Base-by-base conservation (phyloP, 1,140 invertebrate species). In the Neodiprion fabricii region DNA sequence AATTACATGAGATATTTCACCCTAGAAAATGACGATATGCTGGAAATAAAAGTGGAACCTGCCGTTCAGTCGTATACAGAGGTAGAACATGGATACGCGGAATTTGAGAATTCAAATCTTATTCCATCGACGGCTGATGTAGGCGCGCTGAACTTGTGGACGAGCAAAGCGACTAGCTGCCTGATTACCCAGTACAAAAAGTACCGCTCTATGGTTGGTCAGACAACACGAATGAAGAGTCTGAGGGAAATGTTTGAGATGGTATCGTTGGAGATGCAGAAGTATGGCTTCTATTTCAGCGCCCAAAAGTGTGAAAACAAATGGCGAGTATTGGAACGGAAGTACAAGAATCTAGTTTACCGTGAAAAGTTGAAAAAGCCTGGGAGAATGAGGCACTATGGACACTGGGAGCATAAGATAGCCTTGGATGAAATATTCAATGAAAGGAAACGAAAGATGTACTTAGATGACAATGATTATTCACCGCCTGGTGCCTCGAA, bases 221-320 rank as follows among this genome's bases (percentile, higher is more conserved):
- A 86, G 53, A 81, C 83, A 7, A 82, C 81, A 1, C 74, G 81
- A 14, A 80, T 87, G 14, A 81, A 80, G 40, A 87, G 84, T 74
- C 71, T 86, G 0, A 76, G 84, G 5, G 85, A 85, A 17, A 86
- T 87, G 86, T 87, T 86, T 23, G 85, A 87, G 49, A 82, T 82
- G 66, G 84, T 87, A 50, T 85, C 86, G 0, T 9, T 78, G 0
- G 84, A 87, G 65, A 86, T 87, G 86, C 81, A 83, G 21, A 85
- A 84, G 12, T 76, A 79, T n/a, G 82, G 82, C 0, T 86, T 82
- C 67, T 82, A 76, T 71, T 85, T 85, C 53, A 85, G 82, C 69
- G 75, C 84, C 0, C 84, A 85, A 67, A 85, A 85, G 17, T 85
- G 84, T 67, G 83, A 85, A 71, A 85, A 85, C 70, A 85, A 85